phyloP scores from a whole-genome alignment of 2,113 vertebrate species.

The Parus major region DNA sequence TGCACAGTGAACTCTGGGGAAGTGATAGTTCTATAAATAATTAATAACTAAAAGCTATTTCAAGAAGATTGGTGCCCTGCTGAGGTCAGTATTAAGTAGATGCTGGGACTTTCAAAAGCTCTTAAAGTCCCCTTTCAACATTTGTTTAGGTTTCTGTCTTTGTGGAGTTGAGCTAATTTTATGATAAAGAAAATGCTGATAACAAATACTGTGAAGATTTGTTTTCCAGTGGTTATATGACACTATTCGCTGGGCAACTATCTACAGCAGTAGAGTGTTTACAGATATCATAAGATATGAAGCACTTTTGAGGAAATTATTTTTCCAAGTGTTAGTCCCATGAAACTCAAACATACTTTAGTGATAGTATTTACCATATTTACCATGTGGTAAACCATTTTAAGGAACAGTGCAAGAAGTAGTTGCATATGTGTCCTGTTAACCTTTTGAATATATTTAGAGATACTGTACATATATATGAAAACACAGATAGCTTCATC shows the following conservation, averaged over 20 bases:
- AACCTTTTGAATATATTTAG: neutral
- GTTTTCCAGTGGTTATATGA: neutral
- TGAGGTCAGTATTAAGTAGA: constrained; percentile 32
- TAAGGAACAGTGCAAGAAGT: neutral
- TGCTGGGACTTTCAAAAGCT: constrained; percentile 30
- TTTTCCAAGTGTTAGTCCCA: neutral
- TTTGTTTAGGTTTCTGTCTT: constrained; percentile 53
- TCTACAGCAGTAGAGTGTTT: constrained; percentile 24
- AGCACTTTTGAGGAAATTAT: constrained; percentile 38
- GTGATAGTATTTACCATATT: neutral
- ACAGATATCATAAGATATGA: neutral
- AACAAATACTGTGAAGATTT: constrained; percentile 45
- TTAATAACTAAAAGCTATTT: constrained; percentile 56
- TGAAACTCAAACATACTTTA: constrained; percentile 54
- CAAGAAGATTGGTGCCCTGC: constrained; percentile 1
- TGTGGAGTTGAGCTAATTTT: constrained; percentile 28
- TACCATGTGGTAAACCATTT: neutral
- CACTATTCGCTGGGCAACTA: constrained; percentile 33
- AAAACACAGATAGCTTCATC: neutral
- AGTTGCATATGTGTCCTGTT: neutral
- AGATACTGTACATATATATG: neutral
- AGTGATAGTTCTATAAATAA: constrained; percentile 53
- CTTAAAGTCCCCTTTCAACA: constrained; percentile 29
- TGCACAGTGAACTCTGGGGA: neutral
- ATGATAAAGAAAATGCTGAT: constrained; percentile 39